A percentile compares a stretch with the other conserved stretches of the same genome.
Conservation (phyloP, 2,113 vertebrate species). For the Clupea harengus region DNA sequence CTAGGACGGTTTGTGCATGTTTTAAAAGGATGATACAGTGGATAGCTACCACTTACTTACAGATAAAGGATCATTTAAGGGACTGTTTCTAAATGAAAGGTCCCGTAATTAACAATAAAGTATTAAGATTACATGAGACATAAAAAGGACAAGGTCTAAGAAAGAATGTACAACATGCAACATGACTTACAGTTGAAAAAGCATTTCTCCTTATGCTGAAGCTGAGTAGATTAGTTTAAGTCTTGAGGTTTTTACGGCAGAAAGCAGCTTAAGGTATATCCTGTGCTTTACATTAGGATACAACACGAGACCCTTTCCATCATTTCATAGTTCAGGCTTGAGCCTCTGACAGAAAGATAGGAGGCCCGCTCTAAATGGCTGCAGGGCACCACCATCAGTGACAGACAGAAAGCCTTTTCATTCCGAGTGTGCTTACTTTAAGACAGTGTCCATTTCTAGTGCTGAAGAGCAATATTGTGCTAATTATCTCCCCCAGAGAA, state of each 20-base stretch:
- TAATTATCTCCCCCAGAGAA: neutral
- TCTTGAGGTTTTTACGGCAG: neutral
- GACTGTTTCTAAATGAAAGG: neutral
- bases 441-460: neutral
- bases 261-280: conserved; percentile 4
- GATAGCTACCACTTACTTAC: neutral
- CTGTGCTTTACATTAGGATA: neutral
- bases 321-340: neutral
- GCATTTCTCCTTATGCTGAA: neutral
- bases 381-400: neutral
- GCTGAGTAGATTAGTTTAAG: neutral
- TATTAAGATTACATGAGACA: neutral
- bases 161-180: neutral
- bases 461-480: neutral
- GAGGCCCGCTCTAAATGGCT: neutral
- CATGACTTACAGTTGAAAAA: neutral
- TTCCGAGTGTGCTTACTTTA: neutral
- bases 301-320: neutral
- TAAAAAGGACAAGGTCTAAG: neutral
- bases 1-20: too few relatives aligned
- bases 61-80: neutral
- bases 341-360: neutral
- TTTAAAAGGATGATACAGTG: neutral
- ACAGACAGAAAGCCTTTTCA: neutral
- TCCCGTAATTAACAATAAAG: neutral